A percentile compares a stretch with the other conserved stretches of the same genome.
Conservation (phyloP, 2,113 vertebrate species). For the Tragulus kanchil region DNA sequence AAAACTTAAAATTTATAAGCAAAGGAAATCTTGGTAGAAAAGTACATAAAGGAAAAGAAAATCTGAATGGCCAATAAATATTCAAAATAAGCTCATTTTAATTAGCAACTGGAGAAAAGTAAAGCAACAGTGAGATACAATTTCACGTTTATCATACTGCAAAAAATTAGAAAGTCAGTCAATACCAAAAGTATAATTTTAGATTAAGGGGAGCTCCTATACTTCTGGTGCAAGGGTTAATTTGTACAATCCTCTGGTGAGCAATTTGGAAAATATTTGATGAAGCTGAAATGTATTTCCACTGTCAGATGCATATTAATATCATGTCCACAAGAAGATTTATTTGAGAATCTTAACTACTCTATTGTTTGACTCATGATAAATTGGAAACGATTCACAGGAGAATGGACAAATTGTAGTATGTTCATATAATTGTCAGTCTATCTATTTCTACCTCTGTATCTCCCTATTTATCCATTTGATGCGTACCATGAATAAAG, state of each 20-base stretch:
- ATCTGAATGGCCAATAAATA: background rate
- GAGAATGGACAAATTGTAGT: background rate
- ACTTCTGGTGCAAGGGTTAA: background rate
- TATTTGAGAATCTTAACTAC: background rate
- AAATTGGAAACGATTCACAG: background rate
- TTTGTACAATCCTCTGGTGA: background rate
- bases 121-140: background rate
- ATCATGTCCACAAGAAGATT: background rate
- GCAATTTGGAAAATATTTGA: background rate
- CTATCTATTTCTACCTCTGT: background rate
- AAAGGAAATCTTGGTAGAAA: background rate
- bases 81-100: background rate
- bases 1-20: background rate
- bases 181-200: background rate
- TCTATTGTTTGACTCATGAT: background rate
- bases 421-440: background rate
- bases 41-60: background rate
- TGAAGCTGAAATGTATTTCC: background rate
- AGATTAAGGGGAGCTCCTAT: background rate
- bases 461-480: background rate
- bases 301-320: background rate
- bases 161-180: background rate
- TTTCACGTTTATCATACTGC: background rate
- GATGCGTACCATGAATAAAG: background rate
- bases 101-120: background rate